Percentiles rank a stretch among this genome's conserved stretches.
These are phyloP conservation scores for Cremastobaeus sp. DNA, from an alignment of 2,888 invertebrate genomes.

Conservation along the genomic window DNA sequence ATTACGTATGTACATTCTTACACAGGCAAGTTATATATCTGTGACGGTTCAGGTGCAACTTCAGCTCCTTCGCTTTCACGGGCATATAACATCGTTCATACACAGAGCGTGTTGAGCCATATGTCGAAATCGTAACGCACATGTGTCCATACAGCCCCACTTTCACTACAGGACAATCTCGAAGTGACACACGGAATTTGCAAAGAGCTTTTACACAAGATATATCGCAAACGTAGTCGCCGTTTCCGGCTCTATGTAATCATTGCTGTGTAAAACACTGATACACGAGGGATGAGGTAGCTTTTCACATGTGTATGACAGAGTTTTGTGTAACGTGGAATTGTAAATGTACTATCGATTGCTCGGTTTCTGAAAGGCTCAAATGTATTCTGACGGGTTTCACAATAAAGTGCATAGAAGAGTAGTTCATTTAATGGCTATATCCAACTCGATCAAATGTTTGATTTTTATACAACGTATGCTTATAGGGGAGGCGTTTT, in stretches of 20 bases:
- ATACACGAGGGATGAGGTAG: conserved; percentile 30
- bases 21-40: conserved; percentile 44
- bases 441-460: too few relatives aligned
- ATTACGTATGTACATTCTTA: too few relatives aligned
- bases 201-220: conserved; percentile 49
- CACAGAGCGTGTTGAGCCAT: conserved; percentile 47
- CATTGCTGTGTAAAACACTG: conserved; percentile 36
- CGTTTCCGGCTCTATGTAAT: conserved; percentile 45
- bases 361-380: too few relatives aligned
- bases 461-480: too few relatives aligned
- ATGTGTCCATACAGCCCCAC: conserved; percentile 54
- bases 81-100: conserved; percentile 50
- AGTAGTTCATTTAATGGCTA: too few relatives aligned
- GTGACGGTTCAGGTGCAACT: conserved; percentile 54
- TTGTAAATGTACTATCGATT: too few relatives aligned
- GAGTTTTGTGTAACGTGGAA: too few relatives aligned
- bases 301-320: too few relatives aligned
- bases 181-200: conserved; percentile 48
- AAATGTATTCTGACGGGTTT: too few relatives aligned
- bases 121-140: conserved; percentile 57
- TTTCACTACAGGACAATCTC: conserved; percentile 51
- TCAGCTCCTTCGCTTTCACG: conserved; percentile 56
- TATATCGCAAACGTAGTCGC: conserved; percentile 39
- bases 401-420: too few relatives aligned
- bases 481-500: too few relatives aligned